Conservation (phyloP, 1,140 invertebrate species). For the Bombus breviceps region DNA sequence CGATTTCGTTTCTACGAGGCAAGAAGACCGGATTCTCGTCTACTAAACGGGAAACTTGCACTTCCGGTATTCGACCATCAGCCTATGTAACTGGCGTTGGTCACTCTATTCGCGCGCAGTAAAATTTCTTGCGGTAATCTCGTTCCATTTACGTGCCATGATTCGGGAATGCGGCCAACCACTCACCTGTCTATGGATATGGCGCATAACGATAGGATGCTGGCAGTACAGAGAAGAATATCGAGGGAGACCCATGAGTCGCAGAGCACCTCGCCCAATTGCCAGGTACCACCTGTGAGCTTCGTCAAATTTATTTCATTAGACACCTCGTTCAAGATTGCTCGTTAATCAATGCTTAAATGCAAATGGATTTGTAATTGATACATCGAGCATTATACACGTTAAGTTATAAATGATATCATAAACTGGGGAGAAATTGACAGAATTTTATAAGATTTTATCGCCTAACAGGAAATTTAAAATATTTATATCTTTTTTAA, state of each 20-base stretch:
- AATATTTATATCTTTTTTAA: too few species aligned
- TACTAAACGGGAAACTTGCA: not conserved
- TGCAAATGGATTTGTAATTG: not conserved
- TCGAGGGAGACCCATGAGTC: conserved; percentile 97
- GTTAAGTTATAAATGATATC: too few species aligned
- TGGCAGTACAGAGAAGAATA: conserved; percentile 94
- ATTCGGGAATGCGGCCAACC: conserved; percentile 4
- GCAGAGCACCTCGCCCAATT: conserved; percentile 90
- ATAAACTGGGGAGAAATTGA: too few species aligned
- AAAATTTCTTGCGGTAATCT: conserved; percentile 41
- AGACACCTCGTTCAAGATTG: conserved; percentile 29
- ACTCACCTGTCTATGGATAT: conserved; percentile 90
- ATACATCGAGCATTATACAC: not conserved
- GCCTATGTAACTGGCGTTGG: too few species aligned
- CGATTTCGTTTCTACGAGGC: not conserved
- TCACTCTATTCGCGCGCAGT: conserved; percentile 26
- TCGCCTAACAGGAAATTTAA: too few species aligned
- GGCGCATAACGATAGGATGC: conserved; percentile 90
- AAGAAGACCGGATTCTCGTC: too few species aligned
- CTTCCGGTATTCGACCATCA: not conserved
- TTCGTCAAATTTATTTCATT: conserved; percentile 57
- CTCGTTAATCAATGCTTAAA: not conserved
- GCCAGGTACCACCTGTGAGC: conserved; percentile 87
- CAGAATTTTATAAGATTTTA: too few species aligned
- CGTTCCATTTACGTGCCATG: conserved; percentile 59